These are phyloP conservation scores for Varecia variegata DNA, from an alignment of 2,797 vertebrate species.

Conservation along the genomic window DNA sequence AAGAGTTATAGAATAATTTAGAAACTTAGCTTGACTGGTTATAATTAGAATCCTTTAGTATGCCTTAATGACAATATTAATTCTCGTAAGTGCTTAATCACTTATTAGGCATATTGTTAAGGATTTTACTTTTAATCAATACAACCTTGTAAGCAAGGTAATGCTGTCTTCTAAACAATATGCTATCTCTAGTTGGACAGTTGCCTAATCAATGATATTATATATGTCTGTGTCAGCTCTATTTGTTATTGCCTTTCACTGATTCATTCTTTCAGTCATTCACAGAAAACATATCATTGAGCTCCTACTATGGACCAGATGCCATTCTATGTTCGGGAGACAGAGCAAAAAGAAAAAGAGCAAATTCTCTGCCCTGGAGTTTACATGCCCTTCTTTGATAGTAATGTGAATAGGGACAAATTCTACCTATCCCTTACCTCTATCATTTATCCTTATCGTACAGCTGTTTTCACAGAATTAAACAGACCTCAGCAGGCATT, in stretches of 20 bases:
- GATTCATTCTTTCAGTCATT: background rate
- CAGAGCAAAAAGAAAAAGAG: background rate
- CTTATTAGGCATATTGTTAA: slow-evolving; percentile 12
- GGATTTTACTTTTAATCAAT: background rate
- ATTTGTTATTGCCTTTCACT: background rate
- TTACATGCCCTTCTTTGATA: background rate
- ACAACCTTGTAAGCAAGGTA: background rate
- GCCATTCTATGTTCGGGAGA: background rate
- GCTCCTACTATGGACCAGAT: background rate
- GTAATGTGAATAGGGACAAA: background rate
- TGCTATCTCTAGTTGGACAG: background rate
- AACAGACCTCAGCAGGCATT: background rate
- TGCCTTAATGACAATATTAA: background rate
- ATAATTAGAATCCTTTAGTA: background rate
- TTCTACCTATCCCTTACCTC: fast-evolving
- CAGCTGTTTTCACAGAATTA: background rate
- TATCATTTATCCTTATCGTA: background rate
- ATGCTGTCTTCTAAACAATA: background rate
- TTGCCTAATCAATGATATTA: background rate
- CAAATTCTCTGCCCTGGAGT: background rate
- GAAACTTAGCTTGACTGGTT: background rate
- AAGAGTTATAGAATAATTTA: slow-evolving; percentile 14
- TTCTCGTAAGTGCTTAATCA: background rate
- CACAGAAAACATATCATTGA: background rate
- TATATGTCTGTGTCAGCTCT: background rate